A percentile compares a stretch with the other conserved stretches of the same genome.
phyloP scores from a whole-genome alignment of 2,113 vertebrate genomes.

The Cricetomys ansorgei region DNA sequence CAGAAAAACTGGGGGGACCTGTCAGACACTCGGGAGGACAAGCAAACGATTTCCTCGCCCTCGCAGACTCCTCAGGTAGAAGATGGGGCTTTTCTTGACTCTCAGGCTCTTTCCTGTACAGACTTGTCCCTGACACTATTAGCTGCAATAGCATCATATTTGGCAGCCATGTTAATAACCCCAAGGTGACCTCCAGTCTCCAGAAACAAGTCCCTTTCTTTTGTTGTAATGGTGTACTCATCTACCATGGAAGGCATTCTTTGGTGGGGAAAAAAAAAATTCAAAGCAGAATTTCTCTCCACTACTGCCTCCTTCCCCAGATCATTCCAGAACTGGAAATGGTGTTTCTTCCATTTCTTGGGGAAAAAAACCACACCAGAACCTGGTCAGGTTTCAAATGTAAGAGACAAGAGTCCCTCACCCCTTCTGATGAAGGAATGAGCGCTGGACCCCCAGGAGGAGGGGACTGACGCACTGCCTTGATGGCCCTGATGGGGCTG shows the following conservation, averaged over 20 bases:
- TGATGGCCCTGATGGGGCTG: too few species aligned
- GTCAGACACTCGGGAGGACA: constrained; percentile 62
- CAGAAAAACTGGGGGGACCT: constrained; percentile 15
- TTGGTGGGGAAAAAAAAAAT: not conserved
- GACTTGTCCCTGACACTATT: constrained; percentile 52
- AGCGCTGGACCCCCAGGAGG: not conserved
- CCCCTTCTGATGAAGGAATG: not conserved
- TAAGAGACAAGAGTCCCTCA: not conserved
- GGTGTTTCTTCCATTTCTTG: not conserved
- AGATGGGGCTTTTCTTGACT: constrained; percentile 53
- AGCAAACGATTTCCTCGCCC: constrained; percentile 41
- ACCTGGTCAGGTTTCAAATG: not conserved
- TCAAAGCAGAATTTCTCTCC: not conserved
- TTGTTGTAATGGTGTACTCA: not conserved
- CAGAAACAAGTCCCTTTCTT: constrained; percentile 75
- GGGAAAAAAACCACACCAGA: not conserved
- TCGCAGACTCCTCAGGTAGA: constrained; percentile 42
- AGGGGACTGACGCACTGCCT: fast-evolving
- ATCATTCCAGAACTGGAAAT: not conserved
- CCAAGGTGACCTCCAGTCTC: constrained; percentile 67
- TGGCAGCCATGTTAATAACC: constrained; percentile 70
- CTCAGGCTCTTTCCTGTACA: constrained; percentile 62
- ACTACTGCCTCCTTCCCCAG: not conserved
- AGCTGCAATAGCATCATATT: constrained; percentile 37
- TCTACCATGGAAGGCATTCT: not conserved